Evolutionary conservation across 2,797 vertebrate genomes (phyloP), one percentile per base, ranked within the genome.

Genomic region (Phyllotis vaccarum): DNA sequence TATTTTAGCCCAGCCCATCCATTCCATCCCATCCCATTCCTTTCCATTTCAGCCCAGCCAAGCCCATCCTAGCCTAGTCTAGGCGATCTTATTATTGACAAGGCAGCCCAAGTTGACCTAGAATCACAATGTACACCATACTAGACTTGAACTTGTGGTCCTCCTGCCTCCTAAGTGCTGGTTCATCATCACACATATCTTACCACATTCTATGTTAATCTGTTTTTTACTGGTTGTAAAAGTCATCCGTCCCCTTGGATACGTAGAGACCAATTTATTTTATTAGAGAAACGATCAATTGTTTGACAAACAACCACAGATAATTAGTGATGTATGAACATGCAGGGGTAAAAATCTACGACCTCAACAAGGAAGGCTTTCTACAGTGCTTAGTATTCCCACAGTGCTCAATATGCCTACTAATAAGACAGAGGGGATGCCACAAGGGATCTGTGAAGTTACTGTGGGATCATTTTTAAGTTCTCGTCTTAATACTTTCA

Each of bases 181-280:
- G 13, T 13, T 16, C 6, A 37, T 14, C 58, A 19, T 24, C 58
- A 46, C 27, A 16, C 19, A 46, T n/a, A 46, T 46, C 60, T 11
- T n/a, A 10, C 40, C 56, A n/a, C 49, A 11, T 62, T 93, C 72
- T 94, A 31, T 86, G 91, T 92, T 92, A 95, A 81, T 29, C 10
- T 62, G 31, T 34, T 24, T n/a, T 81, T 96, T 80, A 78, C 79
- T 74, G 34, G 74, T 74, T 4, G 43, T 14, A 58, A 52, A 80
- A 72, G 60, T 75, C 34, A 17, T 60, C 68, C 6, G 79, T 66
- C 16, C 87, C 52, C 90, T 64, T 16, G 11, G 82, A 56, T 66
- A 90, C 46, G 21, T 1, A 60, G 60, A 43, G 78, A 95, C 88
- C 54, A 37, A 68, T 58, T 78, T 49, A 75, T 7, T 54, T 86